Evolutionary conservation across 2,113 vertebrate species (phyloP).

Genomic region (Nesoenas mayeri): DNA sequence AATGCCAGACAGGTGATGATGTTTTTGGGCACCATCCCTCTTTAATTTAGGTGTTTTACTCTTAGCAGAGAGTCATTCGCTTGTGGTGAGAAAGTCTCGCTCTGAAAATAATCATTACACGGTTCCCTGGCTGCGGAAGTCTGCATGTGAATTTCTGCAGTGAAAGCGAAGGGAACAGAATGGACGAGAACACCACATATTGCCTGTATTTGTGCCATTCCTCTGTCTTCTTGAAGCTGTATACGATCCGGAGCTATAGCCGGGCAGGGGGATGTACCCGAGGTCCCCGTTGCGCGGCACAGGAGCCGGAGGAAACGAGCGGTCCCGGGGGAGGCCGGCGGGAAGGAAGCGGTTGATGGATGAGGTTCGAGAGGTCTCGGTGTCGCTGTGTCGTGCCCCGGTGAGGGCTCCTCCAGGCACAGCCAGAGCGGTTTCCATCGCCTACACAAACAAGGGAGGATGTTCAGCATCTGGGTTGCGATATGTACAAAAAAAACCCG

Average conservation of each 20-base stretch:
- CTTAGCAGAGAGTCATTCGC: not conserved
- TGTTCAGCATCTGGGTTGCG: slow-evolving; percentile 4
- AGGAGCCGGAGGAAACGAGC: slow-evolving; percentile 58
- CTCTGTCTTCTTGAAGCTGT: not conserved
- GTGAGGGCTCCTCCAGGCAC: slow-evolving; percentile 51
- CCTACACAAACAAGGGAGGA: slow-evolving; percentile 44
- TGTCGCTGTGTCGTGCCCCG: slow-evolving; percentile 47
- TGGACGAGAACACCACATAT: not conserved
- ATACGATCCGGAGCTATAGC: not conserved
- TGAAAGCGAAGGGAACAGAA: not conserved
- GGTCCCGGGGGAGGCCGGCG: slow-evolving; percentile 23
- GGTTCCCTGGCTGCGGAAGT: not conserved
- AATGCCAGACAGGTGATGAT: not conserved
- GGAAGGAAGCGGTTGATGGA: slow-evolving; percentile 61
- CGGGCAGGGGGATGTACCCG: slow-evolving; percentile 47
- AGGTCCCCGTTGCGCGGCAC: slow-evolving; percentile 46
- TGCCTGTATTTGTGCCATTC: not conserved
- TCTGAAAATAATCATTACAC: not conserved
- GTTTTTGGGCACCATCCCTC: not conserved
- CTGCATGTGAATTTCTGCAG: not conserved
- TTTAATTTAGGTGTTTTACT: not conserved
- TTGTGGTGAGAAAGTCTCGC: not conserved
- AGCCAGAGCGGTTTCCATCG: slow-evolving; percentile 43
- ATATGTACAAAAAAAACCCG: not conserved
- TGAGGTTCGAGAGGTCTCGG: slow-evolving; percentile 46